Percentiles rank a stretch among this genome's conserved stretches.
These are phyloP conservation scores for Chloebia gouldiae DNA, from an alignment of 2,113 vertebrate genomes.

Conservation along the genomic window DNA sequence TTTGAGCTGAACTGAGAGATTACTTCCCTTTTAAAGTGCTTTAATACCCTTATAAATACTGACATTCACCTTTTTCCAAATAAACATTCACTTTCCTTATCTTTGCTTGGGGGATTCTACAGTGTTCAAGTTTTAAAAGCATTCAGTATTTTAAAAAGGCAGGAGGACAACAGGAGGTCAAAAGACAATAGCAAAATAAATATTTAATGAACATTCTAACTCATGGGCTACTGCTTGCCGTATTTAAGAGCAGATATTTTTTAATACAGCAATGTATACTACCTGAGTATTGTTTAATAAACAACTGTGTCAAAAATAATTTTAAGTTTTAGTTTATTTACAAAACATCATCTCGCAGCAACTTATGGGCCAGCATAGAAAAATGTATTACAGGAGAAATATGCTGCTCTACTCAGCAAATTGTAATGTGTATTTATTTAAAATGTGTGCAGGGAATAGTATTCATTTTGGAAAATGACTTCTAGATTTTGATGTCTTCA, in stretches of 20 bases:
- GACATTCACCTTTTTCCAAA: not conserved
- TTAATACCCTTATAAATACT: not conserved
- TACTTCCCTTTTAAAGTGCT: not conserved
- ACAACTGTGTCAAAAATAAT: not conserved
- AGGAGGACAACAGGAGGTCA: not conserved
- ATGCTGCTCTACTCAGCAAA: not conserved
- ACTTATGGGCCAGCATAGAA: not conserved
- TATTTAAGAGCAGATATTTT: not conserved
- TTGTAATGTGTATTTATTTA: not conserved
- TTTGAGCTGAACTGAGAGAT: not conserved
- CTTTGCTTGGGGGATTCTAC: not conserved
- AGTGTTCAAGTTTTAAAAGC: not conserved
- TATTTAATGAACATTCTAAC: not conserved
- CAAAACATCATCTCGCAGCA: not conserved
- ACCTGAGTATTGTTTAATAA: not conserved
- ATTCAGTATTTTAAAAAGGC: not conserved
- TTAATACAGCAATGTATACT: rapidly evolving
- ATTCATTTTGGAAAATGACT: not conserved
- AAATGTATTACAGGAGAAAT: not conserved
- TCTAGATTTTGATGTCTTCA: not conserved
- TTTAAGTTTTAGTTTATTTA: not conserved
- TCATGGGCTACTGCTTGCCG: not conserved
- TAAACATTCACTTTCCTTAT: not conserved
- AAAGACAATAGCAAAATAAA: not conserved
- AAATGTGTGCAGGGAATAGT: not conserved